These are phyloP conservation scores for Sebastiscus albofasciatus DNA, from an alignment of 2,797 vertebrate species.

Conservation along the genomic window DNA sequence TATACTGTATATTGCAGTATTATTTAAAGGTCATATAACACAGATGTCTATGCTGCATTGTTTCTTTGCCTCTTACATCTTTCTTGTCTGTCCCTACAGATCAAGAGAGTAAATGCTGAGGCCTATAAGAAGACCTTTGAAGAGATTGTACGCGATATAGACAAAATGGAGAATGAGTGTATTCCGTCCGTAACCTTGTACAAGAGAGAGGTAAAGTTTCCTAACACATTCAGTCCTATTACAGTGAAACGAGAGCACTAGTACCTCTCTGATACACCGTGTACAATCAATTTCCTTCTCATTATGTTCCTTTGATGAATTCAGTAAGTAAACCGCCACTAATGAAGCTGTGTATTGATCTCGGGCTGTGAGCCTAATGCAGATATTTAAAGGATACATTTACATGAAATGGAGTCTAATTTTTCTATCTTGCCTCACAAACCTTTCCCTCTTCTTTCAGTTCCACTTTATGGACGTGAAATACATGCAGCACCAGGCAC, in stretches of 20 bases:
- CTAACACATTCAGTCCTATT: neutral
- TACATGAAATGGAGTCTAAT: neutral
- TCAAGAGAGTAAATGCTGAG: slow-evolving; percentile 90
- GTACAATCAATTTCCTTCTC: neutral
- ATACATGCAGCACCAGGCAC: slow-evolving; percentile 92
- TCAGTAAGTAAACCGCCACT: neutral
- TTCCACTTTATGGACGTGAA: slow-evolving; percentile 93
- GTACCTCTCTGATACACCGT: neutral
- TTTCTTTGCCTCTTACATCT: neutral
- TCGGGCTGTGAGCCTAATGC: slow-evolving; percentile 1
- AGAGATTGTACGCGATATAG: slow-evolving; percentile 92
- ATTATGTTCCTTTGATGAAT: neutral
- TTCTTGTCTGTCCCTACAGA: slow-evolving; percentile 76
- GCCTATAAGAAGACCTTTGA: slow-evolving; percentile 91
- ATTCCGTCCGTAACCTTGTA: slow-evolving; percentile 94
- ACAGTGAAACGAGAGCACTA: neutral
- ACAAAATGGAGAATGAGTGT: slow-evolving; percentile 97
- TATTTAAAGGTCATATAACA: neutral
- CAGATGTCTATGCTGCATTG: neutral
- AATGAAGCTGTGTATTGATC: slow-evolving; percentile 22
- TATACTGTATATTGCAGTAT: neutral
- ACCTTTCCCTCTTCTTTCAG: slow-evolving; percentile 69
- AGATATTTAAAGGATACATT: slow-evolving; percentile 11
- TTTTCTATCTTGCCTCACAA: neutral
- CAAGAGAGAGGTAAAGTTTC: slow-evolving; percentile 86